Evolutionary conservation across 2,888 invertebrate species (phyloP).

Genomic region (Drosophila formosana): DNA sequence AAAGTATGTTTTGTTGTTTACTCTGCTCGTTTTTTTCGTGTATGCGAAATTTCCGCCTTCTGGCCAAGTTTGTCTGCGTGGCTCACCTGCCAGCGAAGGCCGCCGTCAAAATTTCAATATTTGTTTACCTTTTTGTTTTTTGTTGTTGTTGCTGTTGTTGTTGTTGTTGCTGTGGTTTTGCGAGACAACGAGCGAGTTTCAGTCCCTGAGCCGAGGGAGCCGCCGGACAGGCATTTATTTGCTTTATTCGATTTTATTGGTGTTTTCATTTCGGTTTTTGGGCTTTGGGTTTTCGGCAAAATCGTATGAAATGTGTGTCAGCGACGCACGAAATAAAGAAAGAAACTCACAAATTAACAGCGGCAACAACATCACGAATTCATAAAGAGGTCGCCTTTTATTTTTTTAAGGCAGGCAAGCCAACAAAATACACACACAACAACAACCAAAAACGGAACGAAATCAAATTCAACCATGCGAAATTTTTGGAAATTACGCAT

Average conservation of each 20-base stretch:
- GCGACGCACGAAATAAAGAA: slow-evolving; percentile 34
- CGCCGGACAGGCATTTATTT: slow-evolving; percentile 64
- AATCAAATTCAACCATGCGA: slow-evolving; percentile 46
- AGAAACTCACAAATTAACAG: slow-evolving; percentile 68
- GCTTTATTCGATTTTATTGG: slow-evolving; percentile 69
- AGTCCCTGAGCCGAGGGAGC: slow-evolving; percentile 19
- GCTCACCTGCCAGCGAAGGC: slow-evolving; percentile 54
- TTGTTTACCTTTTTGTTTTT: slow-evolving; percentile 61
- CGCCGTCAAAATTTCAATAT: slow-evolving; percentile 60
- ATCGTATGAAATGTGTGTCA: slow-evolving; percentile 69
- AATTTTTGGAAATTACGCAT: slow-evolving; percentile 60
- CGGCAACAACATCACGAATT: slow-evolving; percentile 18
- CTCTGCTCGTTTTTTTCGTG: slow-evolving; percentile 13
- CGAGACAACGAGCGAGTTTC: neutral
- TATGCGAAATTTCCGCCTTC: slow-evolving; percentile 58
- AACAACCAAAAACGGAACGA: slow-evolving; percentile 33
- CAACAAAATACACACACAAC: slow-evolving; percentile 45
- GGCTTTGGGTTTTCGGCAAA: slow-evolving; percentile 23
- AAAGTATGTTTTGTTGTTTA: slow-evolving; percentile 42
- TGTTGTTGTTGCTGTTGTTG: slow-evolving; percentile 9
- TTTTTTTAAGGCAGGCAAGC: slow-evolving; percentile 9
- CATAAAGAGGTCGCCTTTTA: slow-evolving; percentile 72
- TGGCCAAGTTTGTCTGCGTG: slow-evolving; percentile 62
- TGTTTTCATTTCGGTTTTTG: slow-evolving; percentile 56
- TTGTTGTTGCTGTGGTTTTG: slow-evolving; percentile 24